Evolutionary conservation across 2,797 vertebrate species (phyloP).

Genomic region (Periparus ater): DNA sequence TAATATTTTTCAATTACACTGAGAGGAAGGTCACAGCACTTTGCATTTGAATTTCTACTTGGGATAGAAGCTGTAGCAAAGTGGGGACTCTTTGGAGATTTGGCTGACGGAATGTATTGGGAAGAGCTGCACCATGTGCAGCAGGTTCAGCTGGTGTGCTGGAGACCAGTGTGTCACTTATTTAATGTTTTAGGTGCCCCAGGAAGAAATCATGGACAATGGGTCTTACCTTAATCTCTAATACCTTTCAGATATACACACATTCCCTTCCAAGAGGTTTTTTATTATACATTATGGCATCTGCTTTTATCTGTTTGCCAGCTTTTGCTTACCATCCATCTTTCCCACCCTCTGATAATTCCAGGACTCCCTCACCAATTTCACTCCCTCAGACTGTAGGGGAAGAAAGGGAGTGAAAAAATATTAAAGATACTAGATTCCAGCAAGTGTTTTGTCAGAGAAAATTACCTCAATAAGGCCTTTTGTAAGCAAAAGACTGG

Average conservation of each 20-base stretch:
- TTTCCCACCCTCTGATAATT: neutral
- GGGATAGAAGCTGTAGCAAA: neutral
- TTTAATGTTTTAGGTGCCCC: neutral
- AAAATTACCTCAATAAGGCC: neutral
- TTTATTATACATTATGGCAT: neutral
- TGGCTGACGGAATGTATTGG: neutral
- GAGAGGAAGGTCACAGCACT: neutral
- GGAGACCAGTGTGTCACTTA: neutral
- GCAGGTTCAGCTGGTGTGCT: neutral
- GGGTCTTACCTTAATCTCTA: neutral
- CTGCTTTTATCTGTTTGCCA: neutral
- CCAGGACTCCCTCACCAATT: neutral
- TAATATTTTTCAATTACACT: conserved; percentile 20
- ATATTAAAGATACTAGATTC: neutral
- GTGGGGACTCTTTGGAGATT: neutral
- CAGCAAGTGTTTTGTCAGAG: neutral
- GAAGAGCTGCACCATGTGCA: neutral
- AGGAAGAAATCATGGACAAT: neutral
- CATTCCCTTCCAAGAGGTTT: neutral
- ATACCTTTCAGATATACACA: neutral
- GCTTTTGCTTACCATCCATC: neutral
- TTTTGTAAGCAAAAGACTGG: neutral
- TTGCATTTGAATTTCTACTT: neutral
- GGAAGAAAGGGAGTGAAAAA: neutral
- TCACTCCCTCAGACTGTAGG: neutral